Conservation (phyloP, 2,888 invertebrate species). For the Nymphalis urticae region DNA sequence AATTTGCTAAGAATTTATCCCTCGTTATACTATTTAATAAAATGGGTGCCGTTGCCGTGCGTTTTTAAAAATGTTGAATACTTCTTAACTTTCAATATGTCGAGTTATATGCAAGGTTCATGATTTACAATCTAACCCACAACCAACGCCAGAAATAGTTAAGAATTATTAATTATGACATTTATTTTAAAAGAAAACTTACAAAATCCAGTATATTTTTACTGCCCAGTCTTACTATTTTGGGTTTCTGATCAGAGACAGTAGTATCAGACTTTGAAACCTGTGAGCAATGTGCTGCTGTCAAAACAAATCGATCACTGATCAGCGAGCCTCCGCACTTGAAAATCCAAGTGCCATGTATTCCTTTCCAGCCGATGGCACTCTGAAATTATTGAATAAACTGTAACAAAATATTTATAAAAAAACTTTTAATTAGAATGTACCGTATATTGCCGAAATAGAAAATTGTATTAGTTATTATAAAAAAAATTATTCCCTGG, state of each 20-base stretch:
- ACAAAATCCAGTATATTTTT: slow-evolving; percentile 41
- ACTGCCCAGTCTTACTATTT: slow-evolving; percentile 54
- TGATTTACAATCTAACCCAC: no score
- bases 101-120: no score
- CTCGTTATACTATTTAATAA: no score
- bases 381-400: slow-evolving; percentile 43
- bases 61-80: no score
- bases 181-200: neutral
- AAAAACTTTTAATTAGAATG: no score
- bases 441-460: no score
- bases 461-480: no score
- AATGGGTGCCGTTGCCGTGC: neutral
- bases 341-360: slow-evolving; percentile 52
- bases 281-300: slow-evolving; percentile 84
- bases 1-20: no score
- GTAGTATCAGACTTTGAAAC: slow-evolving; percentile 47
- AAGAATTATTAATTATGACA: no score
- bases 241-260: slow-evolving; percentile 49
- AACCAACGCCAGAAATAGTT: no score
- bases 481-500: no score
- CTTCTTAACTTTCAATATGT: no score
- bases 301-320: slow-evolving; percentile 82
- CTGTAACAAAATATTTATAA: neutral
- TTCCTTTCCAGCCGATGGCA: slow-evolving; percentile 58
- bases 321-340: slow-evolving; percentile 85